Base-by-base conservation (phyloP, 1,140 invertebrate genomes). In the Macrocentrus cingulum region DNA sequence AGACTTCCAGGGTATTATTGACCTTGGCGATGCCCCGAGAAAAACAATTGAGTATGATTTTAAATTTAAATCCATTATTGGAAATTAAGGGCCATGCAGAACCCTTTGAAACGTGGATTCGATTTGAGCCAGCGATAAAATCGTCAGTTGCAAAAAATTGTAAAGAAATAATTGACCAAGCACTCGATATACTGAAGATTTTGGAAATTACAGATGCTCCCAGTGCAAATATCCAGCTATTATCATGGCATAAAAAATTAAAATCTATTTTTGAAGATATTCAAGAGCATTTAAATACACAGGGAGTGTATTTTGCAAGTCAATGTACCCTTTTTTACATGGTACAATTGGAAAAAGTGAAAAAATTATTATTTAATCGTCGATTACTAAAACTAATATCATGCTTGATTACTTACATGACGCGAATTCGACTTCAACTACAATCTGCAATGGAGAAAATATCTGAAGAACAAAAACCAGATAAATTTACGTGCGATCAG, bases 11-110 rank as follows among this genome's bases (percentile, higher is more conserved):
- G n/a, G n/a, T n/a, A n/a, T n/a, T n/a, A n/a, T n/a, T n/a, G n/a
- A 59, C 11, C 4, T 68, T 5, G 5, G 77, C 59, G 74, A 80
- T 8, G n/a, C n/a, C n/a, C 76, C 97, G n/a, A 93, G 97, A 76
- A 80, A 73, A 1, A 88, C 86, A 2, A 88, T 88, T 69, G 83
- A 86, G 85, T 1, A 87, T 84, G 59, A 88, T 94, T 19, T 83
- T 86, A 1, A 91, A 91, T 0, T 83, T 89, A 2, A 77, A 84
- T 32, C 83, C 88, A 59, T 68, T 85, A n/a, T 76, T 84, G 29
- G 71, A 83, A 64, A 78, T 92, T n/a, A 69, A 85, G 41, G 79
- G 81, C 23, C 88, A 84, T 75, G 86, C 86, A 11, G 85, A 84
- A 64, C 87, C 88, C 2, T 60, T 63, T 6, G 88, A 89, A 74